Evolutionary conservation across 1,140 invertebrate genomes (phyloP).

Genomic region (Euura lappo): DNA sequence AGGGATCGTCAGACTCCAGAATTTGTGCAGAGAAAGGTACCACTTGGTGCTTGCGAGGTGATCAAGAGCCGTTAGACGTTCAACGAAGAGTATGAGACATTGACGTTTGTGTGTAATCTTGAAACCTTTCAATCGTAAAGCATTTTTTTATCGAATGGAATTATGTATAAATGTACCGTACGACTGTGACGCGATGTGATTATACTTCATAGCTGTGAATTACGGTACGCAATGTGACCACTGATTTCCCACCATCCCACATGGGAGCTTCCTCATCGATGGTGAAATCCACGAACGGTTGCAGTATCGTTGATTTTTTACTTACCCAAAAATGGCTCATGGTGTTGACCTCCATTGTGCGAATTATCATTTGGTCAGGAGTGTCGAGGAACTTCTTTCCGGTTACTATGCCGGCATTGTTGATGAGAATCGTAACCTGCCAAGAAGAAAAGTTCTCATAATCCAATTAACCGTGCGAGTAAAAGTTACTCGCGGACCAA

Average conservation of each 20-base stretch:
- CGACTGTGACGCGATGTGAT: too few relatives aligned
- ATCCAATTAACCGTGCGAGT: background rate
- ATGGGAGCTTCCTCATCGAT: too few relatives aligned
- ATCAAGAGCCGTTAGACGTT: background rate
- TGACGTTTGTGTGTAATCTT: background rate
- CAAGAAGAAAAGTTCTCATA: conserved; percentile 6
- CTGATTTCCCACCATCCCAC: too few relatives aligned
- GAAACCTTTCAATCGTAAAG: background rate
- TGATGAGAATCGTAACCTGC: conserved; percentile 86
- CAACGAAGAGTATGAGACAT: too few relatives aligned
- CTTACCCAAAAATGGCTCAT: conserved; percentile 82
- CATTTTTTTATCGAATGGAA: background rate
- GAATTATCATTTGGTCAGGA: conserved; percentile 79
- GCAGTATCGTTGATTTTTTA: conserved; percentile 19
- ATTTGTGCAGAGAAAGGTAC: conserved; percentile 69
- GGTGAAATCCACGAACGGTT: too few relatives aligned
- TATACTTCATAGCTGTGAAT: too few relatives aligned
- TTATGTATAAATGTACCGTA: too few relatives aligned
- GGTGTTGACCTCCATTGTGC: conserved; percentile 79
- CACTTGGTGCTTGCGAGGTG: conserved; percentile 66
- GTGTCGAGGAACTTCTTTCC: conserved; percentile 84
- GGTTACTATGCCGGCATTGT: conserved; percentile 92
- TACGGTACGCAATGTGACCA: too few relatives aligned
- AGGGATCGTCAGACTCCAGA: conserved; percentile 69
- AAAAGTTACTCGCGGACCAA: background rate